Evolutionary conservation across 2,888 invertebrate species (phyloP).

Genomic region (Protophormia terraenovae): DNA sequence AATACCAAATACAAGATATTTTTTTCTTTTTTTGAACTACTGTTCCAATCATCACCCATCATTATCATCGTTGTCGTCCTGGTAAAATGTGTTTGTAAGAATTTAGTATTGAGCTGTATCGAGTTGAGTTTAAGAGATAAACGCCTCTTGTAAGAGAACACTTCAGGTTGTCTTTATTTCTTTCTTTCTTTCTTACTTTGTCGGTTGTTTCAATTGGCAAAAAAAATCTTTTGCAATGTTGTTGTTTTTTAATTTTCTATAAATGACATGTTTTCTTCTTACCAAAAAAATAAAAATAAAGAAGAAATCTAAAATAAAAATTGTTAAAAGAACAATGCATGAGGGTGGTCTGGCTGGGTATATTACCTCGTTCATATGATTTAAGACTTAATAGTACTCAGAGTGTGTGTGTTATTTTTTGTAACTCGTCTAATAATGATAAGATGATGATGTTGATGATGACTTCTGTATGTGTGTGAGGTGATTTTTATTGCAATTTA

Average conservation of each 20-base stretch:
- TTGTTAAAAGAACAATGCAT: slow-evolving; percentile 53
- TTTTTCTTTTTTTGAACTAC: slow-evolving; percentile 24
- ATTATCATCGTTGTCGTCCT: neutral
- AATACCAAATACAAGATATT: neutral
- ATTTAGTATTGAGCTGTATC: neutral
- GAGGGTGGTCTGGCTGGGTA: slow-evolving; percentile 61
- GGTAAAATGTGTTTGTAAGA: neutral
- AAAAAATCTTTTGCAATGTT: slow-evolving; percentile 62
- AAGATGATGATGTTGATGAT: slow-evolving; percentile 5
- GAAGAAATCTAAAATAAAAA: slow-evolving; percentile 5
- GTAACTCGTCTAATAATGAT: neutral
- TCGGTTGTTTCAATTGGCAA: slow-evolving; percentile 61
- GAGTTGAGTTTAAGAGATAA: slow-evolving; percentile 51
- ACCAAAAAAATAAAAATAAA: slow-evolving; percentile 1
- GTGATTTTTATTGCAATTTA: slow-evolving; percentile 63
- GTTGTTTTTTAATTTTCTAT: slow-evolving; percentile 40
- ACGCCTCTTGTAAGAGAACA: slow-evolving; percentile 64
- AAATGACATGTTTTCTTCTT: slow-evolving; percentile 61
- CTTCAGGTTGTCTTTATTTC: slow-evolving; percentile 51
- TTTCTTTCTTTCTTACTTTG: no score
- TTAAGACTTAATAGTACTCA: slow-evolving; percentile 40
- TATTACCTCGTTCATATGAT: slow-evolving; percentile 20
- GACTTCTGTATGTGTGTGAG: slow-evolving; percentile 48
- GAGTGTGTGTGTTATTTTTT: neutral
- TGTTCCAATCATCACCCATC: slow-evolving; percentile 47